phyloP scores from a whole-genome alignment of 2,113 vertebrate species.

The Scopus umbretta region DNA sequence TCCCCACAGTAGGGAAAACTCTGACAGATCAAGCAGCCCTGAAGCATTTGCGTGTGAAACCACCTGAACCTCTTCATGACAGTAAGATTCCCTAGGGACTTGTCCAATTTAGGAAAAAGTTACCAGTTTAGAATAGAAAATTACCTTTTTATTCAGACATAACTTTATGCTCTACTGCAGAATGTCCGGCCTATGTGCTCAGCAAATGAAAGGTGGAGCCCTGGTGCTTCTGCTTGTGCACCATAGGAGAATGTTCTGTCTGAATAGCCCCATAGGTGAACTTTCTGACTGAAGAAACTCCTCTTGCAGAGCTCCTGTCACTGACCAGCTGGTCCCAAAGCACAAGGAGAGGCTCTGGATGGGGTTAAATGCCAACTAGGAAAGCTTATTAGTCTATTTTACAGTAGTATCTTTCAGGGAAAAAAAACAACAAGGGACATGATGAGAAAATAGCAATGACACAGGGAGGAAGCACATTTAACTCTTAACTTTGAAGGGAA shows the following conservation, averaged over 20 bases:
- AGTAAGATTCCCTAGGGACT: neutral
- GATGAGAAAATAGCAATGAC: neutral
- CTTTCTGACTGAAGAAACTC: neutral
- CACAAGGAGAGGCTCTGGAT: neutral
- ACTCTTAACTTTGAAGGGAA: neutral
- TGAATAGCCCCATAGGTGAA: too few relatives aligned
- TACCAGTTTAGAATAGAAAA: neutral
- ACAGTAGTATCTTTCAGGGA: neutral
- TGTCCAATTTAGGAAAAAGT: neutral
- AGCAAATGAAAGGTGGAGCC: neutral
- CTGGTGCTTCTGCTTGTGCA: neutral
- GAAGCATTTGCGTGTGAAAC: constrained; percentile 1
- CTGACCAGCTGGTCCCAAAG: neutral
- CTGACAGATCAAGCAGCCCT: neutral
- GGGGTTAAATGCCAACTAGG: neutral
- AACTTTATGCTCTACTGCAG: neutral
- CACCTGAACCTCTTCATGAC: neutral
- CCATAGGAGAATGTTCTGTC: neutral
- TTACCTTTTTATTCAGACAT: neutral
- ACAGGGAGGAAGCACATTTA: neutral
- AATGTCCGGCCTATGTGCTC: neutral
- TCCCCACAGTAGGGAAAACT: neutral
- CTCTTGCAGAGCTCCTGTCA: neutral
- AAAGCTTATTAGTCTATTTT: neutral
- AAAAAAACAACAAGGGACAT: neutral